A percentile compares a stretch with the other conserved stretches of the same genome.
Evolutionary conservation across 2,113 vertebrate species (phyloP).

Genomic region (Ochotona princeps): DNA sequence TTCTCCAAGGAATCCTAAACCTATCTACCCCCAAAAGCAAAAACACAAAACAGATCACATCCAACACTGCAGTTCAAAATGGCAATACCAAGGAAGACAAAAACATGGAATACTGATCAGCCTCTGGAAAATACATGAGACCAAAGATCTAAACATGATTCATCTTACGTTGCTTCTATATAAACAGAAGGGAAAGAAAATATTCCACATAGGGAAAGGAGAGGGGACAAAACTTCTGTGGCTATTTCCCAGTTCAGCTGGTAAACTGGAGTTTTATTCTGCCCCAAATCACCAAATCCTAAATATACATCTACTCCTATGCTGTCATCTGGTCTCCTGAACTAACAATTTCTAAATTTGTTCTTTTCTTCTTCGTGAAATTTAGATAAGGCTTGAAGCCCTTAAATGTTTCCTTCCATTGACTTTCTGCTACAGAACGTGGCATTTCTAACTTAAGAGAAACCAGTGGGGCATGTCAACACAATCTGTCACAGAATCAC

Average conservation of each 20-base stretch:
- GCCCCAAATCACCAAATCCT: background rate
- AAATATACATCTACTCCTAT: slow-evolving; percentile 22
- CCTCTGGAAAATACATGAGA: background rate
- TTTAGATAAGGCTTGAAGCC: slow-evolving; percentile 40
- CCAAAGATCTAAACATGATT: background rate
- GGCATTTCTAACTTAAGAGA: slow-evolving; percentile 23
- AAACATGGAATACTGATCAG: background rate
- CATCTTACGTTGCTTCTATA: background rate
- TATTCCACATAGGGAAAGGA: background rate
- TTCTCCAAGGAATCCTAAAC: background rate
- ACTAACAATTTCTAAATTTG: slow-evolving; percentile 41
- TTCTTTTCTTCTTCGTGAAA: slow-evolving; percentile 55
- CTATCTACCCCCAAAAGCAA: slow-evolving; percentile 12
- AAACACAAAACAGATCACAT: slow-evolving; percentile 13
- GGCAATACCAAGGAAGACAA: background rate
- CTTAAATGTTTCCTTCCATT: slow-evolving; percentile 45
- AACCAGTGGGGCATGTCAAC: background rate
- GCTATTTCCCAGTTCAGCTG: background rate
- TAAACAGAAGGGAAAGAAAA: slow-evolving; percentile 18
- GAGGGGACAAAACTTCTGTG: background rate
- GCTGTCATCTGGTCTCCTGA: slow-evolving; percentile 6
- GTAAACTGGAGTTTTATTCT: slow-evolving; percentile 23
- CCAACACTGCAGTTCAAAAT: background rate
- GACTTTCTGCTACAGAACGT: slow-evolving; percentile 14
- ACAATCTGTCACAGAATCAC: background rate